Evolutionary conservation across 2,113 vertebrate species (phyloP).

Genomic region (Actenoides hombroni): DNA sequence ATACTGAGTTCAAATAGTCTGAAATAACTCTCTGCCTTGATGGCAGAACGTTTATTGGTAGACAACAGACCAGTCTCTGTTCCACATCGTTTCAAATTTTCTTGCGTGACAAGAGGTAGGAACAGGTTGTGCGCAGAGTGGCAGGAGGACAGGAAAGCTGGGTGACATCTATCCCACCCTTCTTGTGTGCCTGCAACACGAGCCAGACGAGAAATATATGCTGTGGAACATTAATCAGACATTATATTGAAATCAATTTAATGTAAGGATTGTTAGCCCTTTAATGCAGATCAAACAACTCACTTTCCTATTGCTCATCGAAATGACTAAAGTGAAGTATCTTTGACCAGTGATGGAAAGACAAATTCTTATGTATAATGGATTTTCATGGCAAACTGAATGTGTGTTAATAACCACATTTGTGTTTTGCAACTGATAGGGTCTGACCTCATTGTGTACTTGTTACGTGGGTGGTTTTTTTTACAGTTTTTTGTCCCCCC

Average conservation of each 20-base stretch:
- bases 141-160: not conserved
- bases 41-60: not conserved
- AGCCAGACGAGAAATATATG: rapidly evolving
- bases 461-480: slow-evolving; percentile 36
- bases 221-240: not conserved
- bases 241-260: not conserved
- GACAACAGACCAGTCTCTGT: not conserved
- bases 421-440: not conserved
- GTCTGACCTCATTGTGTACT: slow-evolving; percentile 29
- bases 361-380: not conserved
- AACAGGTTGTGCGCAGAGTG: not conserved
- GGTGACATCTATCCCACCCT: not conserved
- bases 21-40: not conserved
- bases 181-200: rapidly evolving
- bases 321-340: not conserved
- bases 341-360: not conserved
- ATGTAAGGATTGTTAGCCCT: not conserved
- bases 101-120: not conserved
- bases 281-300: not conserved
- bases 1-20: not conserved
- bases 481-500: not conserved
- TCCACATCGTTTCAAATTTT: not conserved
- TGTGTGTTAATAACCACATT: not conserved
- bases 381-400: not conserved
- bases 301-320: not conserved